Percentiles rank a stretch among this genome's conserved stretches.
Conservation (phyloP, 2,888 invertebrate genomes). For the Portevinia maculata region DNA sequence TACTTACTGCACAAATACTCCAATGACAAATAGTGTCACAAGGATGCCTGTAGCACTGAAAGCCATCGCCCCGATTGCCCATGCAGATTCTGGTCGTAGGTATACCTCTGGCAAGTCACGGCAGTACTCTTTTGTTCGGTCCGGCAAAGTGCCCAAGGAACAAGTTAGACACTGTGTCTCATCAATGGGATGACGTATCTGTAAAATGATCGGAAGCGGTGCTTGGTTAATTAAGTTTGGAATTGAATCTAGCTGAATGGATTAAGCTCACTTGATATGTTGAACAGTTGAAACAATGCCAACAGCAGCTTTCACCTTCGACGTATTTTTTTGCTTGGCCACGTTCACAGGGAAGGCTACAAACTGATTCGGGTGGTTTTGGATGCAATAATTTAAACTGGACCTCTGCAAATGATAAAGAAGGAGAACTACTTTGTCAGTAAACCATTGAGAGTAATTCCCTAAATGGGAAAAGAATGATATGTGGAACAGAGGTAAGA, state of each 20-base stretch:
- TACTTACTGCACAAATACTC: conserved; percentile 88
- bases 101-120: conserved; percentile 92
- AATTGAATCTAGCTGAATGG: conserved; percentile 21
- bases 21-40: conserved; percentile 90
- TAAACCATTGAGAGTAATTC: too few relatives aligned
- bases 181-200: conserved; percentile 91
- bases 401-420: conserved; percentile 85
- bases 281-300: conserved; percentile 96
- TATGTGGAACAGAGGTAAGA: too few relatives aligned
- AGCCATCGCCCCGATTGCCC: conserved; percentile 97
- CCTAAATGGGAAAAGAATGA: too few relatives aligned
- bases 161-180: conserved; percentile 94
- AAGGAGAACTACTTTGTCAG: not conserved
- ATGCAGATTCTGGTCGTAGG: conserved; percentile 91
- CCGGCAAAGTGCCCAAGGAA: conserved; percentile 92
- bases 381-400: conserved; percentile 92
- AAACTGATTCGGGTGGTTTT: conserved; percentile 93
- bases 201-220: conserved; percentile 59
- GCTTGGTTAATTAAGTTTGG: conserved; percentile 36
- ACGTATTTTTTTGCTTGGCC: conserved; percentile 97
- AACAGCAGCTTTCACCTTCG: conserved; percentile 96
- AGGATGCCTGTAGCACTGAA: conserved; percentile 93
- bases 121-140: conserved; percentile 89
- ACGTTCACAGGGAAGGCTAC: conserved; percentile 93
- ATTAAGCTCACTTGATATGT: conserved; percentile 89